Conservation (phyloP, 2,797 vertebrate species). For the Neomorphus geoffroyi region DNA sequence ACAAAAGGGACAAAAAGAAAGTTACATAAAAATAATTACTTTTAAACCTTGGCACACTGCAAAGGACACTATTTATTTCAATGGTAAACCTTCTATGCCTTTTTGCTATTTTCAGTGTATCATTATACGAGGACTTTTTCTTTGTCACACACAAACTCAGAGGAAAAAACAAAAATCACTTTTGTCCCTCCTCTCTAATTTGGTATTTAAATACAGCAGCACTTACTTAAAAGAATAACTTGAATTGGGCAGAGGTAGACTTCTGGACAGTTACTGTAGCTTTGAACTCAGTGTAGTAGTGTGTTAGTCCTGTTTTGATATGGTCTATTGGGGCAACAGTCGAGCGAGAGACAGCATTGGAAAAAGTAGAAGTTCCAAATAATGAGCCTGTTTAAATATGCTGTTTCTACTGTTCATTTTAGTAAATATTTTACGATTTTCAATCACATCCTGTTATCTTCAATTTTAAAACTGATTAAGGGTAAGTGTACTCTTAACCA, state of each 20-base stretch:
- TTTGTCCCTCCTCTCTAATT: background rate
- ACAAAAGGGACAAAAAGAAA: background rate
- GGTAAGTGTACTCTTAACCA: background rate
- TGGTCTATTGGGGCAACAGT: background rate
- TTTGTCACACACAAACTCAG: background rate
- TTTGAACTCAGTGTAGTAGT: background rate
- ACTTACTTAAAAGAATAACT: background rate
- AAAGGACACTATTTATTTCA: background rate
- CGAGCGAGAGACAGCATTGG: background rate
- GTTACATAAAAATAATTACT: background rate
- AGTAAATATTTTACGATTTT: conserved; percentile 9
- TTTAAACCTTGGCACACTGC: background rate
- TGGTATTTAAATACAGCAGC: background rate
- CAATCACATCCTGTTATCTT: background rate
- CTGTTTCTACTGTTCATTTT: background rate
- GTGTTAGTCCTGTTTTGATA: background rate
- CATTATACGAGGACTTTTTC: background rate
- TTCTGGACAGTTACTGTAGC: background rate
- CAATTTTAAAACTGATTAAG: conserved; percentile 33
- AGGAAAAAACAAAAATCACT: background rate
- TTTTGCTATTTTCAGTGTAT: background rate
- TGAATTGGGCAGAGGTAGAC: background rate
- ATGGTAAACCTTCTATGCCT: background rate
- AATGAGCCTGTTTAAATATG: background rate
- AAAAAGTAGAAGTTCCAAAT: background rate